Conservation (phyloP, 2,797 vertebrate species). For the Lepilemur ruficaudatus region DNA sequence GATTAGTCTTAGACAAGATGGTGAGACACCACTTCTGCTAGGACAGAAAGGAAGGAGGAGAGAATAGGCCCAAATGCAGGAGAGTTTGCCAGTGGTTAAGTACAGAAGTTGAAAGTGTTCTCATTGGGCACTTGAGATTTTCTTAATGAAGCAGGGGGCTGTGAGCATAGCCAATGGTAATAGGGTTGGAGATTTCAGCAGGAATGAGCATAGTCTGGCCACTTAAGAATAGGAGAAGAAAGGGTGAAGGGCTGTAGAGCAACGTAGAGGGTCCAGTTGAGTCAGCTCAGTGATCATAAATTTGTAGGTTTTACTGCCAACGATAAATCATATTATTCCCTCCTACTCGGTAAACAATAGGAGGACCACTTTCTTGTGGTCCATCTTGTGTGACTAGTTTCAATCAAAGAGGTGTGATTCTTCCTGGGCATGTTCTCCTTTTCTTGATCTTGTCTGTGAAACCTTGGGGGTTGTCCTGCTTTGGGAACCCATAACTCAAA, state of each 20-base stretch:
- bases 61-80: background rate
- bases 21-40: too few species aligned
- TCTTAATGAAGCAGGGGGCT: background rate
- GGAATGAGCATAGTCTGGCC: background rate
- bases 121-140: background rate
- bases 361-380: background rate
- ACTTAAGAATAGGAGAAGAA: background rate
- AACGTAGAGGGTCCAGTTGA: background rate
- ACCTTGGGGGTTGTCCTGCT: background rate
- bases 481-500: background rate
- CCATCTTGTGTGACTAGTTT: background rate
- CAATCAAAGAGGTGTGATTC: background rate
- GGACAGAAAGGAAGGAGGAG: background rate
- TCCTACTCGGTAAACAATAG: background rate
- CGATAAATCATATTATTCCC: background rate
- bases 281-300: background rate
- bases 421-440: background rate
- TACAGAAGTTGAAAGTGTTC: background rate
- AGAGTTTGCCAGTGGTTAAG: background rate
- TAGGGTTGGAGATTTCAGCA: background rate
- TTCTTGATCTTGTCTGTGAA: background rate
- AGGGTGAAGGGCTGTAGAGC: background rate
- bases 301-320: background rate
- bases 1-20: background rate
- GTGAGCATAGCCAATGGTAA: background rate